A percentile compares a stretch with the other conserved stretches of the same genome.
Conservation (phyloP, 1,140 invertebrate species). For the Hypothenemus hampei region DNA sequence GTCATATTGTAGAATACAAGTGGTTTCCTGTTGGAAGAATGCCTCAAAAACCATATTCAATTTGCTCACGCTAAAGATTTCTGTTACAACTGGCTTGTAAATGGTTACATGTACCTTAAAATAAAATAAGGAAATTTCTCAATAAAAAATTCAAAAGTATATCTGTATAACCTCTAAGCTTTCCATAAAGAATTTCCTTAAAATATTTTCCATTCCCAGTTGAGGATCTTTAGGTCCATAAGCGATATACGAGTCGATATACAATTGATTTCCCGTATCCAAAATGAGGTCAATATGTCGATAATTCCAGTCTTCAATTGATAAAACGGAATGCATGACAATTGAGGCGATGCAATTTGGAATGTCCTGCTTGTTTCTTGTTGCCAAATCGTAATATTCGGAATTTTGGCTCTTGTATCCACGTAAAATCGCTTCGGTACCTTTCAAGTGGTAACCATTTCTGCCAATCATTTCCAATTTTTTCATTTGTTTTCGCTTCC, state of each 20-base stretch:
- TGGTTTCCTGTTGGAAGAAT: constrained; percentile 38
- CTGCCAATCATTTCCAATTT: constrained; percentile 29
- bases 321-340: constrained; percentile 25
- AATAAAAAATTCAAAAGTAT: constrained; percentile 3
- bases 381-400: constrained; percentile 26
- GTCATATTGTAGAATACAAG: constrained; percentile 34
- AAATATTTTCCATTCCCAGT: constrained; percentile 34
- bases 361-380: constrained; percentile 34
- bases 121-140: constrained; percentile 12
- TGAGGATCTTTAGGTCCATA: constrained; percentile 36
- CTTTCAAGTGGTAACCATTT: constrained; percentile 27
- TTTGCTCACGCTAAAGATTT: constrained; percentile 23
- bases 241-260: constrained; percentile 41
- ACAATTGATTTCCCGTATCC: constrained; percentile 40
- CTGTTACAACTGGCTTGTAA: constrained; percentile 34
- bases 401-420: constrained; percentile 36
- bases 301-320: constrained; percentile 36
- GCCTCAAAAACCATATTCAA: constrained; percentile 29
- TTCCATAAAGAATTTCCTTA: constrained; percentile 34
- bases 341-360: constrained; percentile 33
- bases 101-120: constrained; percentile 35
- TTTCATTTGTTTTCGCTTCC: constrained; percentile 25
- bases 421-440: constrained; percentile 32
- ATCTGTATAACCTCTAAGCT: constrained; percentile 12
- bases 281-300: constrained; percentile 40